Base-by-base conservation (phyloP, 2,888 invertebrate genomes). In the Drosophila atripex region DNA sequence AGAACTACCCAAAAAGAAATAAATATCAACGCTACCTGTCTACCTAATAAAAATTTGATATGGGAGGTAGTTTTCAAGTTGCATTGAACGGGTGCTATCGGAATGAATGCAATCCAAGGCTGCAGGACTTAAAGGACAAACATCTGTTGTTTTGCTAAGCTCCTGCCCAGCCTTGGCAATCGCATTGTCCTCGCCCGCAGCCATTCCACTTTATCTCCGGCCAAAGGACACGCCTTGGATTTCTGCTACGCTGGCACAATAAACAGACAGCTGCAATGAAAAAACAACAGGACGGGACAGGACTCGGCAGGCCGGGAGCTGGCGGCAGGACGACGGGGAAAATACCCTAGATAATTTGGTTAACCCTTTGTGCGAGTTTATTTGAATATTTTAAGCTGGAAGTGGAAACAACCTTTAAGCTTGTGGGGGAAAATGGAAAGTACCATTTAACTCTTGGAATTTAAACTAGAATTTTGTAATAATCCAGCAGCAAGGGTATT, bases 91-190 rank as follows among this genome's bases (percentile, higher is more conserved):
- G 12, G 32, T n/a, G 32, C 32, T 12, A 32, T 35, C 35, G 35
- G 6, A 35, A 14, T n/a, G 35, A n/a, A 35, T n/a, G 35, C 7
- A 35, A 35, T n/a, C 35, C 41, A 2, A 23, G 16, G 18, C 12
- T 41, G 12, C 18, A 14, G 39, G 18, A 38, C 32, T 16, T 45
- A 16, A 23, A 21, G 39, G 63, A 60, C 75, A 87, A 87, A 53
- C 78, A 78, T 73, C 86, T 85, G 84, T 78, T 85, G 57, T 53
- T 71, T 55, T 71, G 74, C 80, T 78, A 73, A 83, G 78, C 71
- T 74, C 46, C 50, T 73, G 35, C 53, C 50, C 49, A 30, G 25
- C 53, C 51, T 12, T 43, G 18, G 35, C 21, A 30, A 25, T 23
- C 35, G 71, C 58, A 35, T 50, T 51, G 51, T 46, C 58, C 47